Evolutionary conservation across 2,797 vertebrate genomes (phyloP).

Genomic region (Crenichthys baileyi): DNA sequence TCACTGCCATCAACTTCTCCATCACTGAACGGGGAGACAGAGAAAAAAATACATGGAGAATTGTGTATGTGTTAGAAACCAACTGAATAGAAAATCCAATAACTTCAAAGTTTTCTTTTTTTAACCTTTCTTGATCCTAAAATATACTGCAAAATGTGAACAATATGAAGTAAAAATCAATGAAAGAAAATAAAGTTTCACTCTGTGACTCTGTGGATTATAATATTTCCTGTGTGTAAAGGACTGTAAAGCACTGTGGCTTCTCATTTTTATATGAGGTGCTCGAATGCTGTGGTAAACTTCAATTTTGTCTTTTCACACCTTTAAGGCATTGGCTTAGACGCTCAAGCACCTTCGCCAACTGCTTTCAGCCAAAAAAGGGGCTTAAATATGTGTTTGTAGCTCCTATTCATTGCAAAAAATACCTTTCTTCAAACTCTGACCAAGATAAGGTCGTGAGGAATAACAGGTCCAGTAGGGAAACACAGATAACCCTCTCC

Average conservation of each 20-base stretch:
- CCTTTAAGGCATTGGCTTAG: neutral
- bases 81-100: neutral
- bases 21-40: neutral
- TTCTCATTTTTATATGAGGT: neutral
- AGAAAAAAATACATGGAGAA: neutral
- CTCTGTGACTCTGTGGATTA: neutral
- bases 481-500: neutral
- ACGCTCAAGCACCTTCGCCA: neutral
- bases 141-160: neutral
- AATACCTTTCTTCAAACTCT: neutral
- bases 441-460: neutral
- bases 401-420: neutral
- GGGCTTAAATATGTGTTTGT: slow-evolving; percentile 2
- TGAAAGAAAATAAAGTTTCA: neutral
- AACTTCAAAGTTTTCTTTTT: neutral
- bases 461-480: neutral
- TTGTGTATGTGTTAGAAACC: neutral
- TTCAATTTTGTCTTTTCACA: slow-evolving; percentile 13
- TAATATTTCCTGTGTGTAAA: neutral
- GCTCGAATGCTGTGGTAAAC: neutral
- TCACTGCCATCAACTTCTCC: neutral
- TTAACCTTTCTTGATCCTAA: neutral
- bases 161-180: neutral
- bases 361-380: slow-evolving; percentile 13
- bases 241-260: neutral